Evolutionary conservation across 1,140 invertebrate species (phyloP), one percentile per base, ranked within the genome.

Genomic region (Lasioglossum albipes): DNA sequence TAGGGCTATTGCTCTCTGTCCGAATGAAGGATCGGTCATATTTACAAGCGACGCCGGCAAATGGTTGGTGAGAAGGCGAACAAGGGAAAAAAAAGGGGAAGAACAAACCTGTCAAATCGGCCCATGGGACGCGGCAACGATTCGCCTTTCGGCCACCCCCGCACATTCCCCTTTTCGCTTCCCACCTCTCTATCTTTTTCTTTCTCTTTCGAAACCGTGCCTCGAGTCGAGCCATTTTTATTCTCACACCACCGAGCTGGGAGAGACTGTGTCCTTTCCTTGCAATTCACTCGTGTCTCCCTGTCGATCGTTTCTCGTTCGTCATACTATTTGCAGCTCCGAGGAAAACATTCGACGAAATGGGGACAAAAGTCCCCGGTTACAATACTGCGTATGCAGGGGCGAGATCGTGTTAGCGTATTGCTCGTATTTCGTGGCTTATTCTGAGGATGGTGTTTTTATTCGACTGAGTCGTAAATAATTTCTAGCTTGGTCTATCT

Each of bases 1-100:
- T 86, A 88, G 89, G 82, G 87, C 90, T 88, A 91, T 91, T 85
- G 86, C 82, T 91, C 90, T 90, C 88, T 90, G 90, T 90, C 90
- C 85, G 83, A 88, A 91, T 88, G 88, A 90, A 90, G 89, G 80
- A 90, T 88, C 87, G 89, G 87, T 91, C 90, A 91, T 91, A 91
- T 91, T 91, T 91, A 91, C 89, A 87, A 90, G 82, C 86, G 89
- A 90, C 89, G 85, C 71, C 76, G 74, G 89, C 85, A 89, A 90
- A 90, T 89, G 86, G 86, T 75, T 84, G 81, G 77, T 75, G 73
- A 83, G 81, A 76, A 76, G 81, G 73, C 75, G 80, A 76, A 59
- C 45, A 57, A 49, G 45, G 18, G 12, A 54, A 62, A 61, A 49
- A 27, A 64, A 20, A 22, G 31, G 67, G 72, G 59, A 65, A 70